These are phyloP conservation scores for Amphipyra tragopoginis DNA, from an alignment of 2,888 invertebrate genomes.

Conservation along the genomic window DNA sequence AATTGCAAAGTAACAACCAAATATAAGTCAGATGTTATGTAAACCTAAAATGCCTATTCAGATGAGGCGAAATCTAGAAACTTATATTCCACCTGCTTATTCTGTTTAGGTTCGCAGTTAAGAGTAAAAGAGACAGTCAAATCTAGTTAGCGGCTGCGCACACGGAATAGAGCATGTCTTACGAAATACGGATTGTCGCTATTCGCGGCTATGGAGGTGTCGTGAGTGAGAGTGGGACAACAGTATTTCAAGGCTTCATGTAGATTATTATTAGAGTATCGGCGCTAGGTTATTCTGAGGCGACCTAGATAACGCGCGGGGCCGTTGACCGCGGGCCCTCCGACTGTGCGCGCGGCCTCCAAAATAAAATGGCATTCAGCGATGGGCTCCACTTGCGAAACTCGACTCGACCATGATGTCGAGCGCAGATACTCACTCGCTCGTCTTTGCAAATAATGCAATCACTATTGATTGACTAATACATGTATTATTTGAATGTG, in stretches of 20 bases:
- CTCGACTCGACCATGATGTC: slow-evolving; percentile 82
- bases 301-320: slow-evolving; percentile 88
- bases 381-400: slow-evolving; percentile 89
- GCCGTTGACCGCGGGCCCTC: slow-evolving; percentile 90
- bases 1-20: slow-evolving; percentile 6
- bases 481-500: slow-evolving; percentile 42
- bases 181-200: slow-evolving; percentile 80
- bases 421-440: slow-evolving; percentile 73
- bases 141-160: slow-evolving; percentile 73
- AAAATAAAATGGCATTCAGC: slow-evolving; percentile 89
- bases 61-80: slow-evolving; percentile 68
- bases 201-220: slow-evolving; percentile 70
- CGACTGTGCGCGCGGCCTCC: slow-evolving; percentile 87
- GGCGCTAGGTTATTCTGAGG: slow-evolving; percentile 90
- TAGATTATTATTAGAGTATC: slow-evolving; percentile 89
- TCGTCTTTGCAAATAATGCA: slow-evolving; percentile 78
- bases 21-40: slow-evolving; percentile 62
- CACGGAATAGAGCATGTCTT: slow-evolving; percentile 73
- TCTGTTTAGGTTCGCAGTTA: slow-evolving; percentile 63
- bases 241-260: slow-evolving; percentile 81
- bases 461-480: slow-evolving; percentile 69
- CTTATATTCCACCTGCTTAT: slow-evolving; percentile 69
- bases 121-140: slow-evolving; percentile 81
- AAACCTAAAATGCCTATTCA: slow-evolving; percentile 61
- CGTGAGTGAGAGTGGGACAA: slow-evolving; percentile 83